Evolutionary conservation across 2,888 invertebrate species (phyloP), one percentile per base, ranked within the genome.

Genomic region (Proisotoma minuta): DNA sequence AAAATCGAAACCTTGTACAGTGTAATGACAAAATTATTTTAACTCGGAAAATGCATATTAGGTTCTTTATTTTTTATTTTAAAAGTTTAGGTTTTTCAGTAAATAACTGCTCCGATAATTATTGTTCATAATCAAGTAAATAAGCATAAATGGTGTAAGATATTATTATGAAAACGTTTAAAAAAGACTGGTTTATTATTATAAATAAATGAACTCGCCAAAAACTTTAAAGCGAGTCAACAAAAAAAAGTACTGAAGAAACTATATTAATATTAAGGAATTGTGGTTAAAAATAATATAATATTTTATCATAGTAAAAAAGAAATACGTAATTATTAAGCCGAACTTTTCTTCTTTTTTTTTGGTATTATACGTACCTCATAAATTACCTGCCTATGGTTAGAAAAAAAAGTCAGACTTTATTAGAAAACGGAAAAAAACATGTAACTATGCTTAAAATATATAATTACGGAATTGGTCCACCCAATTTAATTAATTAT

Each of bases 191-290:
- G 49, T 23, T 24, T 49, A 23, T 22, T n/a, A 49, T 24, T 18
- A 49, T 22, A 22, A n/a, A n/a, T 12, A 49, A 49, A 22, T 23
- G 5, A 5, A 43, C 43, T 49, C 49, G 49, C 23, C 22, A 24
- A 12, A n/a, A n/a, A n/a, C 10, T 5, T 22, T 8, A n/a, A 22
- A 12, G 26, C 49, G 49, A 23, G 22, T 23, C 18, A 49, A 49
- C n/a, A n/a, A 5, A 49, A 49, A 49, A 49, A 49, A 49, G 49
- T 49, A 49, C 49, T 49, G 49, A 49, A 23, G 23, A 49, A 34
- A 34, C n/a, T n/a, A n/a, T n/a, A n/a, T n/a, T n/a, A n/a, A n/a
- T n/a, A n/a, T n/a, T n/a, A n/a, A n/a, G n/a, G n/a, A n/a, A n/a
- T n/a, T n/a, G n/a, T n/a, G n/a, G n/a, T n/a, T n/a, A n/a, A n/a